Base-by-base conservation (phyloP, 2,797 vertebrate genomes). In the Pseudopleuronectes americanus region DNA sequence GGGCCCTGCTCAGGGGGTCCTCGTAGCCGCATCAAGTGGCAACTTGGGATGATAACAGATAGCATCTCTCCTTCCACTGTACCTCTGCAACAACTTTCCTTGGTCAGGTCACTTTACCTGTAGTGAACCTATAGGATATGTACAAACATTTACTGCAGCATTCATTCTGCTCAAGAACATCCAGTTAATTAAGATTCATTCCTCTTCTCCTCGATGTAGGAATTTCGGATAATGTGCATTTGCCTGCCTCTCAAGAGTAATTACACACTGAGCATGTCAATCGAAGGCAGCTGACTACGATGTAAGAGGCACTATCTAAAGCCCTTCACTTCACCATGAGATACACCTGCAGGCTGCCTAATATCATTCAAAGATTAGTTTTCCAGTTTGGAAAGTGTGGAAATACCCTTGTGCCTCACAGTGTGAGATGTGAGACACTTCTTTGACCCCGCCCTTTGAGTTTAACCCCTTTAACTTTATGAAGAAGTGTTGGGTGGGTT, bases 241-340 rank as follows among this genome's bases (percentile, higher is more conserved):
- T 36, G 19, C 57, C 56, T 55, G 26, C 21, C 49, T 85, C 82
- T 67, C 8, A 21, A 21, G 56, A 79, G 24, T 79, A 81, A 74
- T 76, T 71, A 38, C 36, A 69, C 52, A 59, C 57, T 5, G 56
- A 54, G 36, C 57, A 53, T 66, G 57, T 71, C 26, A 76, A 74
- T 59, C 3, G 19, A 83, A 81, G 49, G 26, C 38, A n/a, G 75
- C 47, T 79, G 68, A 81, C 31, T 41, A 47, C 64, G 66, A 73
- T 64, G 53, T 71, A 68, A 77, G 57, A 26, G 57, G 14, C 49
- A 53, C 47, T 38, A 74, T 81, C 69, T 77, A 71, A 74, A 75
- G 62, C 47, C 68, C 71, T 78, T 76, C 52, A 61, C 16, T 51
- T 79, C 76, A 77, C 76, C 78, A 79, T 82, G 79, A 77, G 68